Base-by-base conservation (phyloP, 2,113 vertebrate species). In the Ageneiosus marmoratus region DNA sequence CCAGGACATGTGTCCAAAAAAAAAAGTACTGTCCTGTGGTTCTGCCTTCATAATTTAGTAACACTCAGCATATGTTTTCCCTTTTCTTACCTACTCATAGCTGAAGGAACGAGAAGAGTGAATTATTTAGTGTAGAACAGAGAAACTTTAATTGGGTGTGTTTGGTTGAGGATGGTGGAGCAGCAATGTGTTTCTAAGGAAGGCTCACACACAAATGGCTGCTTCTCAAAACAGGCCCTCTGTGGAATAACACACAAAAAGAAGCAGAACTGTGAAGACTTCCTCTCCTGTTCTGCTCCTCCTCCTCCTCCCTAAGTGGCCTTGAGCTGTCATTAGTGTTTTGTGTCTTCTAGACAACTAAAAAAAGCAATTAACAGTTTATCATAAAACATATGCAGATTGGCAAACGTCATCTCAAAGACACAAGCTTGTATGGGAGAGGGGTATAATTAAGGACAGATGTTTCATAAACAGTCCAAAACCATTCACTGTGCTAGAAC, bases 361-460 rank as follows among this genome's bases (percentile, higher is more conserved):
- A 74, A 44, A 84, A 89, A 87, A 86, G 80, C 89, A 92, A 92
- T 93, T 89, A 92, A 94, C 93, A 90, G 90, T 88, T 91, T 87
- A 91, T 95, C 90, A 91, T 91, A 87, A 88, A 84, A 89, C 88
- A 85, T 90, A 92, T 94, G 92, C 90, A 93, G 93, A 94, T 93
- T 86, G 63, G 67, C 82, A 77, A 80, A 81, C 70, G 81, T 84
- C 91, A 93, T 90, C 86, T 89, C 90, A 91, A 92, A 89, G 88
- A 89, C 89, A 91, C 82, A 89, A 93, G 92, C 78, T 69, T 55
- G 83, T 85, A 86, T 80, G 90, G 91, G 89, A 92, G 89, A 87
- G 88, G 53, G 89, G 89, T 92, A 89, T 94, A 94, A 95, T 95
- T 93, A 91, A 89, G 91, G 91, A 93, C 93, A 94, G 94, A 93